These are phyloP conservation scores for Danio choprae DNA, from an alignment of 2,797 vertebrate species.

Conservation along the genomic window DNA sequence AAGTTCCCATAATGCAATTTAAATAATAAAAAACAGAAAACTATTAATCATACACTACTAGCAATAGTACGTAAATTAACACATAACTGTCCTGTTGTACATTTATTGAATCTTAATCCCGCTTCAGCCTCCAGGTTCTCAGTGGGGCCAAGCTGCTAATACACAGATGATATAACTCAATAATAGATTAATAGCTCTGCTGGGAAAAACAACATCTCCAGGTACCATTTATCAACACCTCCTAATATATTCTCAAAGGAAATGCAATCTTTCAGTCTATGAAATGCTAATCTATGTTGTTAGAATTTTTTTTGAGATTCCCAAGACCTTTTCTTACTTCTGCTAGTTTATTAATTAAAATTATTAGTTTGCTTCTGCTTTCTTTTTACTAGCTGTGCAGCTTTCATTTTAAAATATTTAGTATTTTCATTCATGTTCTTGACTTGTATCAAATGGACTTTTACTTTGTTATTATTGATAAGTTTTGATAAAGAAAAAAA, in stretches of 20 bases:
- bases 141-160: background rate
- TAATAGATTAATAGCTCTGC: constrained; percentile 2
- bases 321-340: too few relatives aligned
- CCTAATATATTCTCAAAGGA: constrained; percentile 1
- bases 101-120: constrained; percentile 8
- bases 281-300: too few relatives aligned
- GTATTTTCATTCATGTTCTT: too few relatives aligned
- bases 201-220: background rate
- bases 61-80: too few relatives aligned
- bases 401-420: background rate
- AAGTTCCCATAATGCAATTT: too few relatives aligned
- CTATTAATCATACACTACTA: too few relatives aligned
- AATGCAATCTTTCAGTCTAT: background rate
- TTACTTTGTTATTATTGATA: too few relatives aligned
- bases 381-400: background rate
- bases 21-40: too few relatives aligned
- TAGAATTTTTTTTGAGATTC: background rate
- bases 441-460: too few relatives aligned
- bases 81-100: too few relatives aligned
- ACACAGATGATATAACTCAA: background rate
- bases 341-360: too few relatives aligned
- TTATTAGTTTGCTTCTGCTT: background rate
- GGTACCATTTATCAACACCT: background rate
- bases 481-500: too few relatives aligned
- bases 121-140: background rate